These are phyloP conservation scores for Xenopus laevis DNA, from an alignment of 2,113 vertebrate species.

Conservation along the genomic window DNA sequence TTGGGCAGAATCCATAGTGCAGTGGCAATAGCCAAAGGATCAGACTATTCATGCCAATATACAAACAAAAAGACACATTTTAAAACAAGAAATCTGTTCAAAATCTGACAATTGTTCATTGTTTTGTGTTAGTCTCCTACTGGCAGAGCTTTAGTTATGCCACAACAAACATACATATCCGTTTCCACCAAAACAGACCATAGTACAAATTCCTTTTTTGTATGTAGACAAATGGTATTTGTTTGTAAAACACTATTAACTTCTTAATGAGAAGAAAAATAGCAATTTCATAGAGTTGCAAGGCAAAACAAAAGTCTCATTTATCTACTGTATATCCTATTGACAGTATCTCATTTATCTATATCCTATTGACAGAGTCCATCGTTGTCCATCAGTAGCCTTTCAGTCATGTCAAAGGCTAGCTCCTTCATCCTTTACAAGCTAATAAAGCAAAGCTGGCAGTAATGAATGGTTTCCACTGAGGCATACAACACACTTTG, in stretches of 20 bases:
- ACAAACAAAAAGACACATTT: too few relatives aligned
- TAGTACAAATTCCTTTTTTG: not conserved
- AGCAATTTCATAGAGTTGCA: slow-evolving; percentile 14
- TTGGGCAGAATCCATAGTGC: too few relatives aligned
- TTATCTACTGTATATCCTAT: slow-evolving; percentile 41
- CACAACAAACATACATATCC: too few relatives aligned
- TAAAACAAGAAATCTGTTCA: too few relatives aligned
- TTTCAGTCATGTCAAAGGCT: slow-evolving; percentile 22
- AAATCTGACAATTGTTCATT: too few relatives aligned
- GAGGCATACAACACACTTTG: slow-evolving; percentile 12
- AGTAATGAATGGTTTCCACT: slow-evolving; percentile 25
- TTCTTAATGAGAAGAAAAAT: slow-evolving; percentile 7
- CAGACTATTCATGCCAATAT: too few relatives aligned
- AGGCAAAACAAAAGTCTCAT: slow-evolving; percentile 5
- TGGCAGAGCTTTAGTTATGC: too few relatives aligned
- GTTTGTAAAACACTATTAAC: slow-evolving; percentile 31
- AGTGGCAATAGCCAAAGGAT: not conserved
- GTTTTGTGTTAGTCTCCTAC: too few relatives aligned
- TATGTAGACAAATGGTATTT: not conserved
- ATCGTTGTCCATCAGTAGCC: slow-evolving; percentile 14
- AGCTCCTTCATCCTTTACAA: slow-evolving; percentile 28
- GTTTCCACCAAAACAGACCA: not conserved
- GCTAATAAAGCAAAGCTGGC: slow-evolving; percentile 17
- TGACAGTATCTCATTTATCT: slow-evolving; percentile 16
- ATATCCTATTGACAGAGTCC: slow-evolving; percentile 36